Base-by-base conservation (phyloP, 2,797 vertebrate species). In the Novumbra hubbsi region DNA sequence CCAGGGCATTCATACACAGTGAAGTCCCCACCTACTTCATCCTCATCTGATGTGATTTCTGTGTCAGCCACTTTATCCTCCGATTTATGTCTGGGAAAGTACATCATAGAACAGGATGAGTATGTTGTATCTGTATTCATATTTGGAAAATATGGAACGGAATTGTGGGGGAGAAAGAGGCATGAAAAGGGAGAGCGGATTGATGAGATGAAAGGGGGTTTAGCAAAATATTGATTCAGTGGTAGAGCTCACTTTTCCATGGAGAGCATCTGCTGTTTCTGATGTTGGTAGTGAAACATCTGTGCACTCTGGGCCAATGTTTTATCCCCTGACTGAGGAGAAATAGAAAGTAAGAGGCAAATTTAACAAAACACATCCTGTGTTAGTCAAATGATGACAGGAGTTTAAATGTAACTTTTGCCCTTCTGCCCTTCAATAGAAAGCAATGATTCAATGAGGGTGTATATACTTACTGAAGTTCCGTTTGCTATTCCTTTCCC, bases 261-360 rank as follows among this genome's bases (percentile, higher is more conserved):
- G 5, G 96, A 96, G 17, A 96, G 89, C 96, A 99, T 97, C 90
- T 99, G 97, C 83, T 99, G 97, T 78, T 98, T 96, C 85, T 98
- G 97, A 86, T 98, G 97, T 80, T 98, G 97, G 83, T 98, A 99
- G 90, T 99, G 97, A 84, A 95, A 98, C 96, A 99, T 96, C 86
- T 99, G 97, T 1, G 96, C 98, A 0, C 91, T 98, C 66, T 96
- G 95, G 1, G 96, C 97, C 84, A 99, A 88, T 0, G 91, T 95
- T 65, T 95, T 96, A 87, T 99, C 98, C 5, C 95, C 96, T 0
- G 93, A 88, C 97, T 98, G 87, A 0, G 14, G 74, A 75, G 28
- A 71, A 75, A 38, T 21, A 66, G 11, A 74, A 21, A 17, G 5
- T 24, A 12, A 60, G n/a, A 32, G 50, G 41, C 30, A n/a, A 16